Percentiles rank a stretch among this genome's conserved stretches.
Evolutionary conservation across 2,113 vertebrate species (phyloP).

Genomic region (Etheostoma spectabile): DNA sequence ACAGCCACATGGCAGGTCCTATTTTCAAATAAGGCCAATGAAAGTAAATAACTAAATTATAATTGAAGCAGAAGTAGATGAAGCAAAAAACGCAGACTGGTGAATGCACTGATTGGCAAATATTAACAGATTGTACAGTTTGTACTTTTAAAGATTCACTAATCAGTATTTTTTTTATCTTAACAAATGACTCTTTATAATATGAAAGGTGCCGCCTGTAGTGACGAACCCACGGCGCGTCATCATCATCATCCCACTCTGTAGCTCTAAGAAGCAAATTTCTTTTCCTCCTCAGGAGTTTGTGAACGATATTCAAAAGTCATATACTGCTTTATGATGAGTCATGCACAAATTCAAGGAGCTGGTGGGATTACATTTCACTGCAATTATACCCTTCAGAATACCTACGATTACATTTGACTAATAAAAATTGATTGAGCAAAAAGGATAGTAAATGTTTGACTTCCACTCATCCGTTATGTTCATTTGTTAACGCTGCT

Average conservation of each 20-base stretch:
- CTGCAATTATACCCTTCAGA: too few species aligned
- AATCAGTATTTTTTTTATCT: neutral
- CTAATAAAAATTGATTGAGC: too few species aligned
- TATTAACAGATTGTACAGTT: neutral
- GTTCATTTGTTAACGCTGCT: too few species aligned
- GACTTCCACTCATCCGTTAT: too few species aligned
- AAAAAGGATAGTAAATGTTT: too few species aligned
- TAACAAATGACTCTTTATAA: neutral
- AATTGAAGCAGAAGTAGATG: neutral
- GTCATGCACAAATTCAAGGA: too few species aligned
- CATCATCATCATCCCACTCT: too few species aligned
- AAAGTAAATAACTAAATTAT: neutral
- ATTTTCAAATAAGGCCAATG: neutral
- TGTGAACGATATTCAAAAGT: neutral
- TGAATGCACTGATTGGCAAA: neutral
- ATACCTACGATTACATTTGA: too few species aligned
- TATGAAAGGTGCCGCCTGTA: too few species aligned
- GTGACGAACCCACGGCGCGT: too few species aligned
- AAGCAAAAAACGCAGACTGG: neutral
- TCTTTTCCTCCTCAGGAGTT: neutral
- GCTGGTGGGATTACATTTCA: too few species aligned
- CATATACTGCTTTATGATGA: too few species aligned
- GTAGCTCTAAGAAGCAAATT: neutral
- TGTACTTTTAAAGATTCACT: neutral
- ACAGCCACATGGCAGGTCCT: neutral